Evolutionary conservation across 2,888 invertebrate genomes (phyloP), one percentile per base, ranked within the genome.

Genomic region (Cataglyphis cursor): DNA sequence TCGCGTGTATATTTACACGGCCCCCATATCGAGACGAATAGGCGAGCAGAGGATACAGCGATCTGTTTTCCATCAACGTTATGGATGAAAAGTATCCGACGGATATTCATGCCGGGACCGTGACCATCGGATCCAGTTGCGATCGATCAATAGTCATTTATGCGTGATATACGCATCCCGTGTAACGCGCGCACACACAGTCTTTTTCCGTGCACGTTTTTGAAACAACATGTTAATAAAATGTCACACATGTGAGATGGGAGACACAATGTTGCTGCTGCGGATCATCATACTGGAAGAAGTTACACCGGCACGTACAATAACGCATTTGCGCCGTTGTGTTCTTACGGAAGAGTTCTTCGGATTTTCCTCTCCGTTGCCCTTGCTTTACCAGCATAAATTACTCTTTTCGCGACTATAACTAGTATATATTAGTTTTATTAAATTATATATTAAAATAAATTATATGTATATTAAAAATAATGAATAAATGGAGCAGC

Each of bases 131-230:
- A 83, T 75, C 51, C 70, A 83, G 35, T 35, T 35, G n/a, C 62
- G 80, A 87, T 88, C 84, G 81, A 87, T 88, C 84, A 75, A 89
- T 89, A 83, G 61, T 44, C 80, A 84, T 62, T 62, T 66, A 75
- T 35, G 28, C 72, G 76, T 88, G 88, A 88, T 83, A 86, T 83
- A 76, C 83, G 61, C 31, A 18, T 61, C 18, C 31, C 21, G 24
- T 21, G 10, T 38, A 6, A 41, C 2, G 38, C 64, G 38, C 21
- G 41, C 38, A 24, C 38, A 3, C 41, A 15, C 24, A 28, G 31
- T 35, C 6, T 10, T 18, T 6, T 51, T 8, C n/a, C 64, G 9
- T 18, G 21, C 24, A 9, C 24, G n/a, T 41, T 38, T 76, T 51
- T 65, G n/a, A 51, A 66, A 38, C 35, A 35, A n/a, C 9, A 15